A percentile compares a stretch with the other conserved stretches of the same genome.
phyloP scores from a whole-genome alignment of 2,797 vertebrate genomes.

The Microctenopoma lineatum region DNA sequence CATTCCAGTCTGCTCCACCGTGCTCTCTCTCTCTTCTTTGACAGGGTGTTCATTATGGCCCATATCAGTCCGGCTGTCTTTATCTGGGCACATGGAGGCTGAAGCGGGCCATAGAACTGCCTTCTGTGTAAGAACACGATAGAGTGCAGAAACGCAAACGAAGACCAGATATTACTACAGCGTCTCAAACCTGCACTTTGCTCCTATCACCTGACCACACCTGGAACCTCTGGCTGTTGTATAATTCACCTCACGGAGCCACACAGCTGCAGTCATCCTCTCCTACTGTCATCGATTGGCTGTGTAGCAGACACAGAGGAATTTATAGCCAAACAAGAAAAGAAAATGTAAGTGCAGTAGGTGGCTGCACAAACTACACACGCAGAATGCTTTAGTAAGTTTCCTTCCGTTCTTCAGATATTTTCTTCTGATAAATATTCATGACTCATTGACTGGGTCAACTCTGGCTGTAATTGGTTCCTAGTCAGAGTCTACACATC shows the following conservation, averaged over 20 bases:
- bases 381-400: conserved; percentile 45
- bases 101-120: conserved; percentile 14
- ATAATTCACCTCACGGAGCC: background rate
- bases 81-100: conserved; percentile 15
- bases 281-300: conserved; percentile 24
- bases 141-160: conserved; percentile 26
- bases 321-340: conserved; percentile 32
- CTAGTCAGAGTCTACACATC: background rate
- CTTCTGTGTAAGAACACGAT: conserved; percentile 32
- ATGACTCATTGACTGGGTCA: conserved; percentile 12
- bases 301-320: conserved; percentile 20
- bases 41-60: conserved; percentile 43
- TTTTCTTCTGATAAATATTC: conserved; percentile 60
- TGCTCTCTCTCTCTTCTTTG: background rate
- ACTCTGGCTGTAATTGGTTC: conserved; percentile 35
- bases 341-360: conserved; percentile 27
- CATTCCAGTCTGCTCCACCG: background rate
- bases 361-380: conserved; percentile 33
- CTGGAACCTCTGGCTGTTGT: background rate
- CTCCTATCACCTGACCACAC: conserved; percentile 19
- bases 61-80: conserved; percentile 12
- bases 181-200: background rate
- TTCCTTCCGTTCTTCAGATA: conserved; percentile 38
- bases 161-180: conserved; percentile 1
- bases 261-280: conserved; percentile 15